Percentiles rank a stretch among this genome's conserved stretches.
phyloP scores from a whole-genome alignment of 1,140 invertebrate genomes.

The Neodiprion fabricii region DNA sequence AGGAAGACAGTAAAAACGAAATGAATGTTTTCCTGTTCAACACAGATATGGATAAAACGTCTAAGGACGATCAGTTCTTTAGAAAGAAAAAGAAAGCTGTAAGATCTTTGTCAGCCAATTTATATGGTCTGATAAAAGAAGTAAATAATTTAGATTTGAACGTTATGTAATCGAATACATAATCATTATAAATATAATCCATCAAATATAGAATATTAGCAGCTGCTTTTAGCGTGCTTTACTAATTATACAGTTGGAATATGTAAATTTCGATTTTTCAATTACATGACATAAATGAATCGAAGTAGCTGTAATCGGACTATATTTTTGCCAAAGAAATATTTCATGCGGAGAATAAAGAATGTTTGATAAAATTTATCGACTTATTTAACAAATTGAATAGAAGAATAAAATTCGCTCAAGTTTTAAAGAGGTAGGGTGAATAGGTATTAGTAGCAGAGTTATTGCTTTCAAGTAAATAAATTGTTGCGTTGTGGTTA shows the following conservation, averaged over 20 bases:
- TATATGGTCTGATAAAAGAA: constrained; percentile 70
- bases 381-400: no score
- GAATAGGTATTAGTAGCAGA: no score
- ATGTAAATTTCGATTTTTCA: no score
- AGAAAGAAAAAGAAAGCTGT: constrained; percentile 77
- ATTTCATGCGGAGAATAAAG: background rate
- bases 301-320: background rate
- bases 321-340: background rate
- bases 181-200: no score
- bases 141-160: background rate
- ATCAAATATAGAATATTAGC: background rate
- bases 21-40: background rate
- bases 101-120: constrained; percentile 80
- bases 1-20: constrained; percentile 10
- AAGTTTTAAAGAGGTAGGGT: no score
- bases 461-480: no score
- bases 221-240: background rate
- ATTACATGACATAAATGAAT: no score
- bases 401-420: no score
- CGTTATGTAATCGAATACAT: background rate
- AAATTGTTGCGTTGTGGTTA: no score
- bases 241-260: no score
- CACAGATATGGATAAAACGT: constrained; percentile 7
- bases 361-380: no score
- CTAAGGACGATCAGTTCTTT: constrained; percentile 32